phyloP scores from a whole-genome alignment of 2,113 vertebrate genomes.

The Caranx ignobilis region DNA sequence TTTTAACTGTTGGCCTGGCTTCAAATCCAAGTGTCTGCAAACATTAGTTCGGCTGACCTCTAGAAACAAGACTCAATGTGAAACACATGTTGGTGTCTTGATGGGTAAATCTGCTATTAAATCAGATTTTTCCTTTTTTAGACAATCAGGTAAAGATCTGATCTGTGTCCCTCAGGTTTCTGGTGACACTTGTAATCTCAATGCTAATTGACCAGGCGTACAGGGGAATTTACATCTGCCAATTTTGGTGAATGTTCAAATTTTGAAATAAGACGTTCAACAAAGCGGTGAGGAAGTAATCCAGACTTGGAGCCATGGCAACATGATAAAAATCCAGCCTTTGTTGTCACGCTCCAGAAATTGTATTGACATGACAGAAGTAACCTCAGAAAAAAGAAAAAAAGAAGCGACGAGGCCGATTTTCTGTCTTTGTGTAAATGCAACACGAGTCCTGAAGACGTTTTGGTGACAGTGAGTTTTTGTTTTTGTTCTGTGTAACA shows the following conservation, averaged over 20 bases:
- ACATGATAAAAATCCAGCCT: neutral
- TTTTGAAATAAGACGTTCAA: neutral
- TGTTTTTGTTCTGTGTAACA: conserved; percentile 57
- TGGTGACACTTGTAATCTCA: conserved; percentile 36
- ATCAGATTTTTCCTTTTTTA: conserved; percentile 29
- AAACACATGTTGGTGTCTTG: conserved; percentile 16
- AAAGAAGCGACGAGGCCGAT: conserved; percentile 27
- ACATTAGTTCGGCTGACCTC: conserved; percentile 21
- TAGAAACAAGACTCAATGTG: conserved; percentile 12
- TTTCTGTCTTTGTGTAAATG: conserved; percentile 58
- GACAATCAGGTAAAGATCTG: conserved; percentile 52
- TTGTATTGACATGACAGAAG: conserved; percentile 10
- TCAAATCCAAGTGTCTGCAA: conserved; percentile 12
- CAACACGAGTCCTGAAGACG: conserved; percentile 38
- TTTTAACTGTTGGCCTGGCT: neutral
- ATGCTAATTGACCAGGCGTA: neutral
- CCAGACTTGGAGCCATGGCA: conserved; percentile 6
- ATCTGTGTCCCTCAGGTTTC: conserved; percentile 44
- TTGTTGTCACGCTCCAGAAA: conserved; percentile 6
- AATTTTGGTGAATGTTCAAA: conserved; percentile 20
- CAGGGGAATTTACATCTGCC: conserved; percentile 11
- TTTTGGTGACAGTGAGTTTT: conserved; percentile 41
- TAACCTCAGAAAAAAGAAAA: neutral
- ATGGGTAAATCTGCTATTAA: conserved; percentile 22
- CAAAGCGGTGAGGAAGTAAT: neutral